Conservation (phyloP, 2,797 vertebrate species). For the Corythornis leucogaster region DNA sequence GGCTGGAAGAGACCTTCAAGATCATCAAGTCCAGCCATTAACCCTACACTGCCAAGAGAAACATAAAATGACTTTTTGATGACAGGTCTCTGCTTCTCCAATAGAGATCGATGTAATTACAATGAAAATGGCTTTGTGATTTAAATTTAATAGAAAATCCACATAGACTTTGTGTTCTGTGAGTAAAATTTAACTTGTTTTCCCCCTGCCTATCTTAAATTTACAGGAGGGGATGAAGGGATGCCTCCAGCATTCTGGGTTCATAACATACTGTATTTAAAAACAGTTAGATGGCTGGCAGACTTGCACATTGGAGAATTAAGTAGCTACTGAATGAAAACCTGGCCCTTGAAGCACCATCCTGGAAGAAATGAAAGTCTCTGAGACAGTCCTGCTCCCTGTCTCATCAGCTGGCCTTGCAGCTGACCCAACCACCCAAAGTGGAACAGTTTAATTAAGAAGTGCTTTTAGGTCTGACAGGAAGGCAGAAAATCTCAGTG, state of each 20-base stretch:
- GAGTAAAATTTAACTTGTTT: not conserved
- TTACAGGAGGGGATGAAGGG: not conserved
- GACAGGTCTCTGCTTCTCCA: not conserved
- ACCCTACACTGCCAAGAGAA: not conserved
- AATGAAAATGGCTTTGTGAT: not conserved
- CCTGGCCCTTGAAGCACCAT: not conserved
- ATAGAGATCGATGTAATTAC: not conserved
- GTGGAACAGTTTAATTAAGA: not conserved
- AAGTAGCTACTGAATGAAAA: not conserved
- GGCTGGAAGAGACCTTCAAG: too few relatives aligned
- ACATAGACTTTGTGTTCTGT: not conserved
- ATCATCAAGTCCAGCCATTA: too few relatives aligned
- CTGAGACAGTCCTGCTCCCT: not conserved
- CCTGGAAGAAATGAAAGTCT: not conserved
- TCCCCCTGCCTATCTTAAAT: not conserved
- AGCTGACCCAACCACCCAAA: not conserved
- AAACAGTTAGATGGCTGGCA: not conserved
- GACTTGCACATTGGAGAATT: not conserved
- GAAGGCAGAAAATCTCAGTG: accelerated
- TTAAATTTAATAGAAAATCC: not conserved
- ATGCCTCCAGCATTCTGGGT: not conserved
- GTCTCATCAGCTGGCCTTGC: accelerated
- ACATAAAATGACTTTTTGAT: not conserved
- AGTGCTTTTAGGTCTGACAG: not conserved
- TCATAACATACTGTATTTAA: not conserved